Evolutionary conservation across 1,140 invertebrate species (phyloP).

Genomic region (Drosophila rufa): DNA sequence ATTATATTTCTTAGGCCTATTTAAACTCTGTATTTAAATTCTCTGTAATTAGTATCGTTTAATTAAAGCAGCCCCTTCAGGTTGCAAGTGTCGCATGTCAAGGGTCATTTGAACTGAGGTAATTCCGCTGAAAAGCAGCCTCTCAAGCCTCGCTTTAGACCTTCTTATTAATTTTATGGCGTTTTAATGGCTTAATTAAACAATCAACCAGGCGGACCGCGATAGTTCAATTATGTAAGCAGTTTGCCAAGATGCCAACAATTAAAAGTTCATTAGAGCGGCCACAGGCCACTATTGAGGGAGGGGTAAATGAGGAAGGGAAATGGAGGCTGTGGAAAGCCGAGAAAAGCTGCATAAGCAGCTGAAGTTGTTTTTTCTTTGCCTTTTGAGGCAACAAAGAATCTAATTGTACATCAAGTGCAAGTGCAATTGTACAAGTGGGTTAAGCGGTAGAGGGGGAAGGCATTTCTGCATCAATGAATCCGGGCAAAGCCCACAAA

Average conservation of each 20-base stretch:
- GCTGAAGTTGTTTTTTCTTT: constrained; percentile 48
- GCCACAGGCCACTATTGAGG: background rate
- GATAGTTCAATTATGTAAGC: constrained; percentile 80
- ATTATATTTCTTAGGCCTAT: too few relatives aligned
- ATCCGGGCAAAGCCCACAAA: constrained; percentile 24
- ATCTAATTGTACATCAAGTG: constrained; percentile 79
- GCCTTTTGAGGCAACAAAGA: constrained; percentile 67
- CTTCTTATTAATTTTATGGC: constrained; percentile 73
- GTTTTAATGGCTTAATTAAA: constrained; percentile 83
- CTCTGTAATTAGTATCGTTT: background rate
- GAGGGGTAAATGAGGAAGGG: background rate
- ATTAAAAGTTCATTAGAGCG: constrained; percentile 80
- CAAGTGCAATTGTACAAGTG: constrained; percentile 69
- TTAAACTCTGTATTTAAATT: background rate
- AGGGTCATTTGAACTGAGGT: constrained; percentile 58
- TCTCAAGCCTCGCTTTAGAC: constrained; percentile 45
- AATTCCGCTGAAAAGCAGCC: constrained; percentile 24
- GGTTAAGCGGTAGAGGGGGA: constrained; percentile 24
- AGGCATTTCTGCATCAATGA: constrained; percentile 37
- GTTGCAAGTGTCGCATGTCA: constrained; percentile 70
- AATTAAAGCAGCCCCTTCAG: constrained; percentile 17
- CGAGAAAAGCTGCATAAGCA: constrained; percentile 56
- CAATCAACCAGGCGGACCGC: constrained; percentile 68
- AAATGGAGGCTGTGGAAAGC: constrained; percentile 4
- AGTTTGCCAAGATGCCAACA: constrained; percentile 72